These are phyloP conservation scores for Lutjanus campechanus DNA, from an alignment of 2,797 vertebrate genomes.

Conservation along the genomic window DNA sequence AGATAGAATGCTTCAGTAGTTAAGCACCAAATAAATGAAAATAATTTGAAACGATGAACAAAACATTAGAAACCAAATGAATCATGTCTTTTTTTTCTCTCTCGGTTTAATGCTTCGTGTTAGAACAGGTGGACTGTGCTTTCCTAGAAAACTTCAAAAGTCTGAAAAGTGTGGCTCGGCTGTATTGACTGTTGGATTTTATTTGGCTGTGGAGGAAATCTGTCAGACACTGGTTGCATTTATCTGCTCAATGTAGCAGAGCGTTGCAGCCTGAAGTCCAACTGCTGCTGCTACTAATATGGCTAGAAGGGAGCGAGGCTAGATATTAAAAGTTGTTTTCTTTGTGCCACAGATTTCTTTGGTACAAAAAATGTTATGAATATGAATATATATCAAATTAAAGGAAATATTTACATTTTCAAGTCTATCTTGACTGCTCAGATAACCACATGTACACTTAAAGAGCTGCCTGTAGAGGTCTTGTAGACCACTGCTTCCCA, in stretches of 20 bases:
- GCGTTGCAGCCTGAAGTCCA: conserved; percentile 29
- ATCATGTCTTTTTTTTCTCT: background rate
- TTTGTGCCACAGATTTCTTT: background rate
- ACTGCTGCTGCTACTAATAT: conserved; percentile 29
- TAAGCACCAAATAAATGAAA: conserved; percentile 12
- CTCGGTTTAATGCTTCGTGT: background rate
- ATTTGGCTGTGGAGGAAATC: conserved; percentile 48
- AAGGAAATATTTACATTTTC: background rate
- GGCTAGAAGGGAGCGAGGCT: background rate
- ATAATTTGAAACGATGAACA: conserved; percentile 4
- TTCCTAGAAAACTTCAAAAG: conserved; percentile 10
- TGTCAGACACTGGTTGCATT: conserved; percentile 50
- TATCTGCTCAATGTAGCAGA: conserved; percentile 56
- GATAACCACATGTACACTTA: no score
- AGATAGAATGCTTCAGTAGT: conserved; percentile 9
- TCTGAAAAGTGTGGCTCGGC: conserved; percentile 22
- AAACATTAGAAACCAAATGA: background rate
- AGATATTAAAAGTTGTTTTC: background rate
- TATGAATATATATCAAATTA: background rate
- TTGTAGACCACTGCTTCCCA: background rate
- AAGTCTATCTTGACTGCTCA: no score
- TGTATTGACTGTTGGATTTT: conserved; percentile 41
- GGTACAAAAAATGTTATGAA: background rate
- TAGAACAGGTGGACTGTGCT: conserved; percentile 1
- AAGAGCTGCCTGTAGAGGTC: background rate